Percentiles rank a stretch among this genome's conserved stretches.
Evolutionary conservation across 1,140 invertebrate genomes (phyloP).

Genomic region (Dendroctonus ponderosae): DNA sequence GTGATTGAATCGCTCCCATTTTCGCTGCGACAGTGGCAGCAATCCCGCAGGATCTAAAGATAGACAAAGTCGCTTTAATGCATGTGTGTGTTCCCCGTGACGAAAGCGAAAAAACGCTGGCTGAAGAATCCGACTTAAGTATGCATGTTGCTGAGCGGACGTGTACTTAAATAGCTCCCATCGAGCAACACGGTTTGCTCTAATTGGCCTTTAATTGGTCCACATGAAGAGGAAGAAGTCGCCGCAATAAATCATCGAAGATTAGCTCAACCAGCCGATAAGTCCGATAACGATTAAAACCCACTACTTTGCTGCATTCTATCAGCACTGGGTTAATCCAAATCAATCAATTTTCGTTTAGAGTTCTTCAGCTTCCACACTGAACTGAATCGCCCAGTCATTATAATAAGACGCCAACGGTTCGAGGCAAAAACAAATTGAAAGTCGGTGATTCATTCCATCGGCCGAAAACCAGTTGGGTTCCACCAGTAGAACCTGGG

Average conservation of each 20-base stretch:
- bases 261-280: too few species aligned
- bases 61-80: slow-evolving; percentile 11
- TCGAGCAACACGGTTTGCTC: slow-evolving; percentile 14
- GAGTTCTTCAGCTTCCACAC: too few species aligned
- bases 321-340: too few species aligned
- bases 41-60: not conserved
- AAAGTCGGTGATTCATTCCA: not conserved
- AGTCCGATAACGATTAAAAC: too few species aligned
- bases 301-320: too few species aligned
- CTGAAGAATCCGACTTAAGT: slow-evolving; percentile 6
- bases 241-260: too few species aligned
- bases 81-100: slow-evolving; percentile 6
- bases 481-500: not conserved
- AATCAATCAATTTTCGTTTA: too few species aligned
- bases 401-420: too few species aligned
- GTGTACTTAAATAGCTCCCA: slow-evolving; percentile 15
- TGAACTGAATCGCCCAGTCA: too few species aligned
- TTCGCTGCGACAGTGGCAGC: not conserved
- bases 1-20: not conserved
- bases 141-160: slow-evolving; percentile 11
- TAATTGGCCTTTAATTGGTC: slow-evolving; percentile 18
- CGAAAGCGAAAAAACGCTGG: not conserved
- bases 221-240: not conserved
- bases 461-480: not conserved
- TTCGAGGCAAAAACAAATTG: too few species aligned